Percentiles rank a stretch among this genome's conserved stretches.
Conservation (phyloP, 2,888 invertebrate species). For the Caenorhabditis imperialis region DNA sequence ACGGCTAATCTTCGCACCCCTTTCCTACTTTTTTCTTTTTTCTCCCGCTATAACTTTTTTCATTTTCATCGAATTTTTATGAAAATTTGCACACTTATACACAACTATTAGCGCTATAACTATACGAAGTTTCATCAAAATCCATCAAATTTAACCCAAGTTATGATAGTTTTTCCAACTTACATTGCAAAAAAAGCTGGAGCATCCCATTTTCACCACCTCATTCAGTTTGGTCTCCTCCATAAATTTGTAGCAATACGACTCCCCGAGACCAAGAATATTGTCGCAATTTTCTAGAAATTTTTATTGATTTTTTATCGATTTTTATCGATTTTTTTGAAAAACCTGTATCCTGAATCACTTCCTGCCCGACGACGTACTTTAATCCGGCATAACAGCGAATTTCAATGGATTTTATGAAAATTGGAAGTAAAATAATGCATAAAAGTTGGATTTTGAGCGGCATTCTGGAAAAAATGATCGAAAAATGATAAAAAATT, state of each 20-base stretch:
- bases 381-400: slow-evolving; percentile 61
- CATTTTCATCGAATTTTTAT: too few species aligned
- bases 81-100: too few species aligned
- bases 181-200: slow-evolving; percentile 65
- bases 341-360: slow-evolving; percentile 57
- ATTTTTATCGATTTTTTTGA: neutral
- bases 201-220: slow-evolving; percentile 68
- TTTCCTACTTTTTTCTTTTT: too few species aligned
- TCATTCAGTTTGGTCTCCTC: slow-evolving; percentile 62
- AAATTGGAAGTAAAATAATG: neutral
- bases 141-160: too few species aligned
- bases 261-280: slow-evolving; percentile 58
- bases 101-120: too few species aligned
- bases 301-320: slow-evolving; percentile 1
- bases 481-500: neutral
- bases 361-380: slow-evolving; percentile 60
- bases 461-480: neutral
- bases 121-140: too few species aligned
- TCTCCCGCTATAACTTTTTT: too few species aligned
- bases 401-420: slow-evolving; percentile 38
- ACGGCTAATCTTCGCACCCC: too few species aligned
- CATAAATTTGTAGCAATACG: slow-evolving; percentile 67
- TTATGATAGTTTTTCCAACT: too few species aligned
- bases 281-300: slow-evolving; percentile 59
- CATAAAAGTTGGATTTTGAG: neutral